Percentiles rank a stretch among this genome's conserved stretches.
These are phyloP conservation scores for Tyrannus savana DNA, from an alignment of 2,113 vertebrate genomes.

Conservation along the genomic window DNA sequence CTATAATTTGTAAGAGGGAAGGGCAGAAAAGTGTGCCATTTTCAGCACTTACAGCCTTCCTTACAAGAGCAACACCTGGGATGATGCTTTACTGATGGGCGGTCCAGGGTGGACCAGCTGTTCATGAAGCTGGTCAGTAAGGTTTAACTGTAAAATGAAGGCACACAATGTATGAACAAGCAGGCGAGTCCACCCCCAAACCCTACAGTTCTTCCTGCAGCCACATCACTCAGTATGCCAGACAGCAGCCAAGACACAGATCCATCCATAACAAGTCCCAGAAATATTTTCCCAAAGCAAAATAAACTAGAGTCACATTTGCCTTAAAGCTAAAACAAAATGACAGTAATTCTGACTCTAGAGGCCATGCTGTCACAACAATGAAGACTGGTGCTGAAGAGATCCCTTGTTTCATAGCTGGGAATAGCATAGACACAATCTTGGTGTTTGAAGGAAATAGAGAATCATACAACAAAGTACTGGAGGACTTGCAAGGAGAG, in stretches of 20 bases:
- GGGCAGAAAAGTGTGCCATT: background rate
- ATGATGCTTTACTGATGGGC: background rate
- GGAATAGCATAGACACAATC: background rate
- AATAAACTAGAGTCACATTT: background rate
- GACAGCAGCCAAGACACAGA: background rate
- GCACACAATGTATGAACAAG: accelerated
- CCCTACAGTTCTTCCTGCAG: background rate
- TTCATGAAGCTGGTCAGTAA: background rate
- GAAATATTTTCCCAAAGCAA: background rate
- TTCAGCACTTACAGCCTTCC: background rate
- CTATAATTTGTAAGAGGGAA: background rate
- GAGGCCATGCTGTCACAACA: background rate
- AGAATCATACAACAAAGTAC: background rate
- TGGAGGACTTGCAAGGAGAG: background rate
- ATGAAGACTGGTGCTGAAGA: accelerated
- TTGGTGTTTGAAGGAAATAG: background rate
- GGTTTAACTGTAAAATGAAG: background rate
- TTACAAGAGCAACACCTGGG: background rate
- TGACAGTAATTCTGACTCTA: accelerated
- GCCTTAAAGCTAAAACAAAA: background rate
- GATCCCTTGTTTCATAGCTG: background rate
- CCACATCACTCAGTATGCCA: accelerated
- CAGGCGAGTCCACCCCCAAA: background rate
- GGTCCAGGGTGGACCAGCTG: background rate
- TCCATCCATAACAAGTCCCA: background rate